Percentiles rank a stretch among this genome's conserved stretches.
phyloP scores from a whole-genome alignment of 2,888 invertebrate genomes.

The Drosophila tripunctata region DNA sequence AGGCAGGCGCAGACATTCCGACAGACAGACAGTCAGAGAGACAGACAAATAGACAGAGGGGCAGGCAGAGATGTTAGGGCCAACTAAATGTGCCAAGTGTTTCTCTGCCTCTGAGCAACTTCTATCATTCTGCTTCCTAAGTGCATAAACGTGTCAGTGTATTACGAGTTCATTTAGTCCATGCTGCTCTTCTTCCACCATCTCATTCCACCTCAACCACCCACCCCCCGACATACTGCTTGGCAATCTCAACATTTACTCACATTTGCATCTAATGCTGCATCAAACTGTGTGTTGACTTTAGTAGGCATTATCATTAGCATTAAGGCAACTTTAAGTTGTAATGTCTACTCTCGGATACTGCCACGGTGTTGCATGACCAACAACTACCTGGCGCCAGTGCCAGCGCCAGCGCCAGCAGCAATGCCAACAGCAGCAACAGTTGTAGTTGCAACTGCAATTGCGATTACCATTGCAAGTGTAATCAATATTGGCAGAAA shows the following conservation, averaged over 20 bases:
- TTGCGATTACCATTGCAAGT: conserved; percentile 21
- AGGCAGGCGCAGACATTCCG: conserved; percentile 42
- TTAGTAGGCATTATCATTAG: conserved; percentile 75
- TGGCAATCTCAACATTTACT: conserved; percentile 28
- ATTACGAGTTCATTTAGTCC: conserved; percentile 74
- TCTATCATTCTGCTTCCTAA: conserved; percentile 41
- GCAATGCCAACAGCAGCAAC: background rate
- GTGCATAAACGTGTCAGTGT: conserved; percentile 77
- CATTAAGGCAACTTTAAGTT: conserved; percentile 68
- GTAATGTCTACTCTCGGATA: conserved; percentile 46
- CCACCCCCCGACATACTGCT: conserved; percentile 16
- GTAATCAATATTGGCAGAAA: conserved; percentile 52
- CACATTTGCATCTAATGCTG: conserved; percentile 57
- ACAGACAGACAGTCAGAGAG: conserved; percentile 22
- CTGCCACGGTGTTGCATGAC: conserved; percentile 12
- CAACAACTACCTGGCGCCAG: conserved; percentile 6
- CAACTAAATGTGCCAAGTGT: conserved; percentile 73
- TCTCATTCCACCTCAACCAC: background rate
- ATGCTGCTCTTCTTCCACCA: conserved; percentile 1
- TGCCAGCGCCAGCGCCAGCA: background rate
- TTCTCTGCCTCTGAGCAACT: conserved; percentile 15
- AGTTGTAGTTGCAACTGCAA: background rate
- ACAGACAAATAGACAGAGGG: background rate
- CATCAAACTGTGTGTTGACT: conserved; percentile 62
- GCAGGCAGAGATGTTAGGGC: conserved; percentile 49